phyloP scores from a whole-genome alignment of 2,797 vertebrate genomes.

The Gymnoscopelus microlampas region DNA sequence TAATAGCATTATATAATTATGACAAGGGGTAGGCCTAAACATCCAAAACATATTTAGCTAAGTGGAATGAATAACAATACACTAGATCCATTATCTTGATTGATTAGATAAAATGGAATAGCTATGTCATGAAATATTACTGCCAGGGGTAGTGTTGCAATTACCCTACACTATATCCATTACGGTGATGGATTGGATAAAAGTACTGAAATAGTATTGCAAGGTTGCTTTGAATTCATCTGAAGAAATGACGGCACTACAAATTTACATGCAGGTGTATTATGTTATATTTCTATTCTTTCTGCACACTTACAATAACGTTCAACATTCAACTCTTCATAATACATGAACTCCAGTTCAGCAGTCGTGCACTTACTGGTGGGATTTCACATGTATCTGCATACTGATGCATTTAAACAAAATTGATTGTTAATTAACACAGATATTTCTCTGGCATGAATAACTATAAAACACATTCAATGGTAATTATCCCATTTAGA shows the following conservation, averaged over 20 bases:
- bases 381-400: no score
- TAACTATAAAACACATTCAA: no score
- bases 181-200: constrained; percentile 26
- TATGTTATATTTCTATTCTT: no score
- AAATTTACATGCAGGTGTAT: neutral
- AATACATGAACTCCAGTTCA: no score
- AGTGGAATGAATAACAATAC: neutral
- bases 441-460: no score
- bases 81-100: constrained; percentile 26
- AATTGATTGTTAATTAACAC: no score
- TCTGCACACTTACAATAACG: no score
- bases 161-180: constrained; percentile 19
- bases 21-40: neutral
- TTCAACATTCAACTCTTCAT: no score
- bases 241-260: neutral
- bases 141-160: constrained; percentile 21
- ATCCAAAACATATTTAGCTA: constrained; percentile 14
- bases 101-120: constrained; percentile 12
- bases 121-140: constrained; percentile 14
- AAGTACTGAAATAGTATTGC: constrained; percentile 9
- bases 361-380: no score
- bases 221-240: constrained; percentile 12
- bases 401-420: no score
- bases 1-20: neutral
- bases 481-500: no score